Conservation (phyloP, 2,797 vertebrate species). For the Tarsius wallacei region DNA sequence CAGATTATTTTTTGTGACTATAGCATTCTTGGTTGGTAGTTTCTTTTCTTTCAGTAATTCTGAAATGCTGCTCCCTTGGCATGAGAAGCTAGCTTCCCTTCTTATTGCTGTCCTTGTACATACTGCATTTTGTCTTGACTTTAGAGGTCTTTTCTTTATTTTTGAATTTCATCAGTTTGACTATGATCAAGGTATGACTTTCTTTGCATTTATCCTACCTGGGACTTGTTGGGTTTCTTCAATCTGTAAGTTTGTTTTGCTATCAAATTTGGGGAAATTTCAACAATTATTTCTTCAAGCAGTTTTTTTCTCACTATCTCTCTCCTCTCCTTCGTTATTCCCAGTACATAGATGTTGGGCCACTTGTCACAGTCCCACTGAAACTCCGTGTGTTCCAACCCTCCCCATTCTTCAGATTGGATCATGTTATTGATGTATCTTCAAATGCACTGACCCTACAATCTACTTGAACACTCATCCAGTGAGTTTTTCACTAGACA, state of each 20-base stretch:
- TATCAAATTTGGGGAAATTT: background rate
- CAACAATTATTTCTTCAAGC: background rate
- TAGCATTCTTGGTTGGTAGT: background rate
- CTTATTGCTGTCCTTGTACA: accelerated
- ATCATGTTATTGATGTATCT: background rate
- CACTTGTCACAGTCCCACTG: too few relatives aligned
- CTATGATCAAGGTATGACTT: background rate
- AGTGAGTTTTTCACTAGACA: background rate
- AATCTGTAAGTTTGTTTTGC: background rate
- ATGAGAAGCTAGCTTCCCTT: background rate
- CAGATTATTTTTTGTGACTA: background rate
- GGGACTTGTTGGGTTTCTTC: background rate
- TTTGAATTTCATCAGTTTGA: background rate
- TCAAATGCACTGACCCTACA: background rate
- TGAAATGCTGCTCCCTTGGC: background rate
- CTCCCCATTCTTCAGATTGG: background rate
- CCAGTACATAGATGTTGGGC: background rate
- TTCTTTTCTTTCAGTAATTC: background rate
- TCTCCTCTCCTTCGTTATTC: background rate
- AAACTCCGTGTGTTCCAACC: too few relatives aligned
- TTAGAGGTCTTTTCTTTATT: background rate
- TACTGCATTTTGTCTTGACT: background rate
- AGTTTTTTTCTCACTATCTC: background rate
- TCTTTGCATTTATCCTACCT: background rate
- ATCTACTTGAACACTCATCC: background rate